Evolutionary conservation across 2,797 vertebrate species (phyloP), one percentile per base, ranked within the genome.

Genomic region (Rhabdophis nuchalis): DNA sequence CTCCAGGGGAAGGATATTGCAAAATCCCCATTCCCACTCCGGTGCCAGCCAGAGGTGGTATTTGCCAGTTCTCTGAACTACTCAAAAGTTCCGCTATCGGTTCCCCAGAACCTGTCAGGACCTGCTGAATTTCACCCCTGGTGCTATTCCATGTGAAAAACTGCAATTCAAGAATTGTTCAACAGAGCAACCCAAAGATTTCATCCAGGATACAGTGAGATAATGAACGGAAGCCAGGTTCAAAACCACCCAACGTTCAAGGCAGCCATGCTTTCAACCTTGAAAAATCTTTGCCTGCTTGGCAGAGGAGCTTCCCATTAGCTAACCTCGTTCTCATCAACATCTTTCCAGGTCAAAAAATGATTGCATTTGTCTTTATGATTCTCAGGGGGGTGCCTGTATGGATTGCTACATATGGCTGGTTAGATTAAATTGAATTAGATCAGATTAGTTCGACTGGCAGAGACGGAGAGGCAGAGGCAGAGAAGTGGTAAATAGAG

Each of bases 281-380:
- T 95, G 93, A 95, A 94, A 94, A 93, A 68, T 93, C 90, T 6
- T 0, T 0, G 3, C 93, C 87, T 90, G 72, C 61, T 92, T 91
- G 89, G 89, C 3, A 29, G 88, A 94, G 85, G 94, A 92, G 54
- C 86, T 92, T 95, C 46, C 90, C 68, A 20, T 88, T 88, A 77
- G 91, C 94, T 95, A 90, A 88, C 85, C 87, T 91, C 88, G 89
- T 86, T 94, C 94, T 91, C 94, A 93, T 93, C 91, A 85, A 90
- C 93, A 91, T 77, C 95, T 95, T 93, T 94, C 87, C 94, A 93
- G 95, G 94, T 96, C 95, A 95, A 93, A 68, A 94, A 96, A 96
- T 96, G 91, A 95, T 91, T 91, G 0, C 77, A 60, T 93, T 91
- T 89, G 0, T 89, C 93, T 92, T 89, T 18, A 90, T 93, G 90